phyloP scores from a whole-genome alignment of 2,888 invertebrate species.

The Orchestes rusci region DNA sequence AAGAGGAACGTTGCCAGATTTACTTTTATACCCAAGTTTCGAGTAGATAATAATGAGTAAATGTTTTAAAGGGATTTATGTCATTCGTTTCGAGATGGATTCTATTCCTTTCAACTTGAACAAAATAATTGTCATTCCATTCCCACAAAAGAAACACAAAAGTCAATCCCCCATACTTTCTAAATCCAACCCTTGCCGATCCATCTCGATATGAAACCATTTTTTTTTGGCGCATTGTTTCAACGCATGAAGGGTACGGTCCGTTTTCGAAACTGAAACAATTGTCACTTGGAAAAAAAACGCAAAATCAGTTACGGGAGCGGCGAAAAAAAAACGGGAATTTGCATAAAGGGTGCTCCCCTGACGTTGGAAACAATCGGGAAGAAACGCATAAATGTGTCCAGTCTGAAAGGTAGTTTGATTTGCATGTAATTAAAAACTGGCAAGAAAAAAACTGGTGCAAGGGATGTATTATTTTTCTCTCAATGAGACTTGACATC shows the following conservation, averaged over 20 bases:
- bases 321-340: constrained; percentile 18
- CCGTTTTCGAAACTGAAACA: constrained; percentile 23
- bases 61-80: too few relatives aligned
- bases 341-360: constrained; percentile 21
- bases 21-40: too few relatives aligned
- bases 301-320: constrained; percentile 20
- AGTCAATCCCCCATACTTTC: too few relatives aligned
- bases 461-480: constrained; percentile 22
- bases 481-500: constrained; percentile 17
- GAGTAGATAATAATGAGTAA: too few relatives aligned
- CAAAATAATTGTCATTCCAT: too few relatives aligned
- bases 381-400: constrained; percentile 24
- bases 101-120: too few relatives aligned
- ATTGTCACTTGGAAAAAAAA: constrained; percentile 25
- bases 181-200: constrained; percentile 20
- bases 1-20: too few relatives aligned
- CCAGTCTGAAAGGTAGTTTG: constrained; percentile 26
- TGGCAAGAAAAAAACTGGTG: constrained; percentile 17
- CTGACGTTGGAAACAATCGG: constrained; percentile 21
- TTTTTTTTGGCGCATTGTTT: constrained; percentile 19
- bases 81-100: too few relatives aligned
- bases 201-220: constrained; percentile 20
- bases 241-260: constrained; percentile 21
- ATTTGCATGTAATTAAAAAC: constrained; percentile 27
- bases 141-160: too few relatives aligned